Evolutionary conservation across 2,888 invertebrate species (phyloP), one percentile per base, ranked within the genome.

Genomic region (Phaedon cochleariae): DNA sequence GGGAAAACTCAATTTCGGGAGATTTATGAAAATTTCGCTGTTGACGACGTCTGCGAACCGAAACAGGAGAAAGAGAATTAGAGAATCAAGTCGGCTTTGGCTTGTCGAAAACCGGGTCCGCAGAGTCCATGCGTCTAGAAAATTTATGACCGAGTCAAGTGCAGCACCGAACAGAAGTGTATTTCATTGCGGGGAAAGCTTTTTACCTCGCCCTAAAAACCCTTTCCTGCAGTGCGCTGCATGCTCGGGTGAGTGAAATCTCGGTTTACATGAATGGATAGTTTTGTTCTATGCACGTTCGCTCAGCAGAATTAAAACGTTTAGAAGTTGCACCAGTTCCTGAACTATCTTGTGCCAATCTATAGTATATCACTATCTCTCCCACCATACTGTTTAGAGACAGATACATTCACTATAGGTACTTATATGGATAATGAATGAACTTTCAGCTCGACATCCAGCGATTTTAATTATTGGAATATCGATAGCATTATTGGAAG

Each of bases 71-170:
- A 53, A 51, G 65, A 65, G 62, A 66, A 69, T 63, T 67, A 65
- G 64, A 63, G 63, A 65, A 57, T 65, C 51, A 57, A 58, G 48
- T 65, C 37, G 55, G 53, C 59, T 59, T 51, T 63, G 58, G 57
- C 59, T 37, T 61, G 67, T 65, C 57, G 53, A 67, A 57, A 60
- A 46, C 52, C 51, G 58, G 65, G 64, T 59, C 66, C 64, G 60
- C 65, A 51, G 62, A 67, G 66, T 70, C 65, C 64, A 65, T 67
- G 65, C 62, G 70, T 68, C 67, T 67, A 58, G 49, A 64, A 73
- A 72, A 73, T 74, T 71, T 74, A 74, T 69, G 71, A 65, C 55
- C 65, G 26, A 72, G 73, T 74, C 72, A 71, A 74, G 72, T 74
- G 70, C 73, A 73, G 64, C 69, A 68, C 65, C 45, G 65, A 65